Evolutionary conservation across 2,888 invertebrate genomes (phyloP).

Genomic region (Galeruca laticollis): DNA sequence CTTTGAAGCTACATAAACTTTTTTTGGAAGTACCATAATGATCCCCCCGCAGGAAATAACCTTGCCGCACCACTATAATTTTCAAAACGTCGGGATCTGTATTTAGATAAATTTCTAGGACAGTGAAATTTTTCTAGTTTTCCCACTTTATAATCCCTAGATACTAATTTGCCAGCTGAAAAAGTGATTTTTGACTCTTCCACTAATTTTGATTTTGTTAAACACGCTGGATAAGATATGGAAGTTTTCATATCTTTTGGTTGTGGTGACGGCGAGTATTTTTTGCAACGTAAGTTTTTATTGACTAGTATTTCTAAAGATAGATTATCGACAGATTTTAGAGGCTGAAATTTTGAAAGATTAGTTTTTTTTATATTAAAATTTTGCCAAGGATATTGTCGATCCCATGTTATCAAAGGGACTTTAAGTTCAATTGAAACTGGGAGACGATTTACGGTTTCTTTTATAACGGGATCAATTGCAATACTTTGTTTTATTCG

Average conservation of each 20-base stretch:
- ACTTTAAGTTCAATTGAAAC: slow-evolving; percentile 1
- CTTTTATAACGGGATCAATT: slow-evolving; percentile 33
- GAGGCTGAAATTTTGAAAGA: slow-evolving; percentile 18
- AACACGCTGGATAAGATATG: background rate
- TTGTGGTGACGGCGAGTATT: background rate
- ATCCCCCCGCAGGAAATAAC: background rate
- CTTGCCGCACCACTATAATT: background rate
- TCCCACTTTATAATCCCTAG: background rate
- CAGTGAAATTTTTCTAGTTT: background rate
- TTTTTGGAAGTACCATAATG: slow-evolving; percentile 29
- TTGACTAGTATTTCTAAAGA: slow-evolving; percentile 22
- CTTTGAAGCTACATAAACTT: background rate
- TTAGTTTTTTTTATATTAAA: slow-evolving; percentile 39
- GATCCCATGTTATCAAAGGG: slow-evolving; percentile 27
- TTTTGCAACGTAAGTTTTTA: slow-evolving; percentile 23
- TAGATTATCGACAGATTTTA: slow-evolving; percentile 30
- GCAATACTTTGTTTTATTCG: background rate
- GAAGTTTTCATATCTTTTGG: background rate
- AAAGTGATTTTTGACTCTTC: background rate
- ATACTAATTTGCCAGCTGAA: background rate
- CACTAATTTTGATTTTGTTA: no score
- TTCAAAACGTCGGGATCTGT: background rate
- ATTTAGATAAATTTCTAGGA: background rate
- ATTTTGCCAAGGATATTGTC: slow-evolving; percentile 50
- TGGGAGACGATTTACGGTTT: slow-evolving; percentile 37